Base-by-base conservation (phyloP, 2,797 vertebrate genomes). In the Acanthiza pusilla region DNA sequence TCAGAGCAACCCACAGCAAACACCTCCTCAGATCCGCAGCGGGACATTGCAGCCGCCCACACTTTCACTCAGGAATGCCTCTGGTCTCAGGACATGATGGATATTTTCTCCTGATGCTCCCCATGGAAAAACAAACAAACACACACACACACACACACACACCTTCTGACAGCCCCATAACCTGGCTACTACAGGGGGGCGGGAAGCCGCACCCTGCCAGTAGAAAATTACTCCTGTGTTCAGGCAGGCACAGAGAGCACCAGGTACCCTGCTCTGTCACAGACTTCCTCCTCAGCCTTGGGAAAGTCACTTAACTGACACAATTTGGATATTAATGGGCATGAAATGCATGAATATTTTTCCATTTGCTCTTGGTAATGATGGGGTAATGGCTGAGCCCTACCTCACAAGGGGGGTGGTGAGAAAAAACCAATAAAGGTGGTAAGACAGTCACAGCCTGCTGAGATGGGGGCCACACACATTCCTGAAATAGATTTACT, bases 401-500 rank as follows among this genome's bases (percentile, higher is more conserved):
- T 60, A 19, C 34, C 63, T 87, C 2, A 0, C 22, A n/a, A n/a
- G 23, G 7, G 22, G 32, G n/a, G 32, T 13, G 58, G 54, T 60
- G 91, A 84, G 85, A 83, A 85, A 91, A 88, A 89, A 29, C 22
- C 79, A 58, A 27, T 88, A 65, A 91, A 94, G 93, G 82, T 80
- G 79, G 85, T 67, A 60, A 85, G 89, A 92, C 68, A 83, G 79
- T 89, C 74, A 11, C 32, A 62, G 88, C 21, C 77, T 70, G 76
- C 85, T 45, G 66, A 55, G 66, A 47, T 62, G 42, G 75, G 79
- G 92, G 94, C 87, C 85, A 81, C 57, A 79, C 75, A 61, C 82
- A 86, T 95, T 96, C 92, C 91, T 91, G 85, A 90, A 92, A 78
- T 53, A 89, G 87, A 95, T 95, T 96, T 96, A 88, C 93, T 90